Conservation (phyloP, 2,113 vertebrate species). For the Prietella phreatophila region DNA sequence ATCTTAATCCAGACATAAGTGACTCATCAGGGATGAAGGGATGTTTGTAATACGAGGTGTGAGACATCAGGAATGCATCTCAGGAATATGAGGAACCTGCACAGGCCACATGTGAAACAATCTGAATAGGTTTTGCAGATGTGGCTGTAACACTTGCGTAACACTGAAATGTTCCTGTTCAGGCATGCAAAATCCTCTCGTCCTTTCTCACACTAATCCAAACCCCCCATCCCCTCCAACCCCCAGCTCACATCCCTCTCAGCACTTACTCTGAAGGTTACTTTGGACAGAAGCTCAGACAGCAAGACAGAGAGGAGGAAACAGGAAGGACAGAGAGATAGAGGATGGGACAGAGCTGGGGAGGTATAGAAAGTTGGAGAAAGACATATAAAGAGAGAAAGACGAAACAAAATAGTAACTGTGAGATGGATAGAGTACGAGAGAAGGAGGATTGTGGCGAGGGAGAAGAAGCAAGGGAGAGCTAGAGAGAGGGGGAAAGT, state of each 20-base stretch:
- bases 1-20: slow-evolving; percentile 9
- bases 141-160: slow-evolving; percentile 6
- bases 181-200: background rate
- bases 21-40: slow-evolving; percentile 8
- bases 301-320: background rate
- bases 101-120: background rate
- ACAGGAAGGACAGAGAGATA: background rate
- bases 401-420: background rate
- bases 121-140: slow-evolving; percentile 17
- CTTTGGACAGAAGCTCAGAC: background rate
- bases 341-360: background rate
- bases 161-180: slow-evolving; percentile 16
- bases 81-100: slow-evolving; percentile 9
- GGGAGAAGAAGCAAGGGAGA: background rate
- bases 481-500: background rate
- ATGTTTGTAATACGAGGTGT: background rate
- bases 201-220: background rate
- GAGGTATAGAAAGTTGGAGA: background rate
- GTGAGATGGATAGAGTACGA: background rate
- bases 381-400: background rate
- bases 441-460: background rate
- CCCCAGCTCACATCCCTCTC: too few species aligned
- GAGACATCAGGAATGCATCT: slow-evolving; percentile 25
- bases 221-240: background rate
- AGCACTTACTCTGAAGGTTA: background rate